Conservation (phyloP, 2,797 vertebrate genomes). For the Nyctibius grandis region DNA sequence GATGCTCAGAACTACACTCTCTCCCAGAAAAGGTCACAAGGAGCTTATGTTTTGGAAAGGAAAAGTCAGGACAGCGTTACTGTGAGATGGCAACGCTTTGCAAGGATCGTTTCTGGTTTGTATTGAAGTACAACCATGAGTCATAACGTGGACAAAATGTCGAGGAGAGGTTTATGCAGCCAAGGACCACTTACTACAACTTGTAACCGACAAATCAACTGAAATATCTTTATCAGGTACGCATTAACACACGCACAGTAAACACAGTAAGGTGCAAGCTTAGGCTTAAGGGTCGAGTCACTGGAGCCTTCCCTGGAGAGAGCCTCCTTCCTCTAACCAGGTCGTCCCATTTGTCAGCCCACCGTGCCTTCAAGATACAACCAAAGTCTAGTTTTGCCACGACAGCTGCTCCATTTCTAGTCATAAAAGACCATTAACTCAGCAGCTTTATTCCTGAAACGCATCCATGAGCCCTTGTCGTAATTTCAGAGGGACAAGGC, state of each 20-base stretch:
- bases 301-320: background rate
- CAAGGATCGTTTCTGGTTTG: background rate
- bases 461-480: background rate
- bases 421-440: background rate
- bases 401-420: background rate
- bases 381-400: background rate
- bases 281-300: background rate
- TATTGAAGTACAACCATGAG: accelerated
- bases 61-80: background rate
- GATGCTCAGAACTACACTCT: accelerated
- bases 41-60: background rate
- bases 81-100: background rate
- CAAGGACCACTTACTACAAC: background rate
- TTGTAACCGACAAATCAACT: background rate
- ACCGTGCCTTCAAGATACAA: background rate
- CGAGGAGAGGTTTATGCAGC: background rate
- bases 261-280: background rate
- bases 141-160: background rate
- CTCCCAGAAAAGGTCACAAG: background rate
- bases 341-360: background rate
- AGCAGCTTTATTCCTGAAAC: background rate
- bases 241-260: background rate
- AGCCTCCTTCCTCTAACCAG: background rate
- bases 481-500: background rate
- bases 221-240: background rate